phyloP scores from a whole-genome alignment of 2,113 vertebrate genomes.

The Microcebus lehilahytsara region DNA sequence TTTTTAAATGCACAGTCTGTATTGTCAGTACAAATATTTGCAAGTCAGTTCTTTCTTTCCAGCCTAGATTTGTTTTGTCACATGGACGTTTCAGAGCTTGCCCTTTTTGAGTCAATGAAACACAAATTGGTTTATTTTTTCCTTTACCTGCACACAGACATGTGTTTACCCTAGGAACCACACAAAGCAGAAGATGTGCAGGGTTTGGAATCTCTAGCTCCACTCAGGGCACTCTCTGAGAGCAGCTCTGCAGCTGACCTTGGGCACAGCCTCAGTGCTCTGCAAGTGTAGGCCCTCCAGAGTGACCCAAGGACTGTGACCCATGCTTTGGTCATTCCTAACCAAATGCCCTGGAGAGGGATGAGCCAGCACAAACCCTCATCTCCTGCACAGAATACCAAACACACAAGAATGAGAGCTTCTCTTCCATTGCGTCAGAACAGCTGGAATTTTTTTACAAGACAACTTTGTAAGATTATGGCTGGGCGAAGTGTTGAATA shows the following conservation, averaged over 20 bases:
- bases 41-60: conserved; percentile 37
- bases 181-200: background rate
- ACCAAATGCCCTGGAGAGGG: background rate
- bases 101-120: background rate
- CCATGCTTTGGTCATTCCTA: background rate
- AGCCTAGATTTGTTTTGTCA: conserved; percentile 21
- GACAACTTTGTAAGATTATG: background rate
- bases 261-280: background rate
- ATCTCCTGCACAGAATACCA: background rate
- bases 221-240: background rate
- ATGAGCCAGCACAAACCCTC: background rate
- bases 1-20: background rate
- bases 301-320: background rate
- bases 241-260: background rate
- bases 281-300: background rate
- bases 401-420: background rate
- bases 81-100: background rate
- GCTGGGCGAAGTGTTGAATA: background rate
- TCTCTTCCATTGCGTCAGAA: conserved; percentile 45
- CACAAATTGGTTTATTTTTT: background rate
- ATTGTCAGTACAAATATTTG: conserved; percentile 19
- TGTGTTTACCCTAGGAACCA: background rate
- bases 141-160: background rate
- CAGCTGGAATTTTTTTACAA: conserved; percentile 61
- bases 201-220: background rate